Evolutionary conservation across 2,113 vertebrate genomes (phyloP).

Genomic region (Mustelus asterias): DNA sequence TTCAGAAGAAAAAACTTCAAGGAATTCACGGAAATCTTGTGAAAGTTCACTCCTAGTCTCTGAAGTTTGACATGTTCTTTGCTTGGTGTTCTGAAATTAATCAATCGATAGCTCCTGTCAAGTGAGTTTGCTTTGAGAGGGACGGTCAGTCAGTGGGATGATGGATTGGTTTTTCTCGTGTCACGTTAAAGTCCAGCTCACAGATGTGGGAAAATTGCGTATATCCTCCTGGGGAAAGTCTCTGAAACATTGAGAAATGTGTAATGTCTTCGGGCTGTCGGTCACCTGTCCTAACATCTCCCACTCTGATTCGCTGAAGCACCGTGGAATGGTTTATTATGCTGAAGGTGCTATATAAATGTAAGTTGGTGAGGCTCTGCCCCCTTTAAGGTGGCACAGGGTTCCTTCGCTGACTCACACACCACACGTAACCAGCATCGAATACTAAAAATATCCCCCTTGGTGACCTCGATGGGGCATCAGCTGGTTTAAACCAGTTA

Average conservation of each 20-base stretch:
- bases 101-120: background rate
- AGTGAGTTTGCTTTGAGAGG: background rate
- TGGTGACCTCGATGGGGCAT: background rate
- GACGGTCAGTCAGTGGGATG: background rate
- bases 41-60: background rate
- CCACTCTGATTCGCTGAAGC: background rate
- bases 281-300: background rate
- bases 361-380: background rate
- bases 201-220: background rate
- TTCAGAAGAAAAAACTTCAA: background rate
- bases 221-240: background rate
- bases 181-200: background rate
- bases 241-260: background rate
- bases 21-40: background rate
- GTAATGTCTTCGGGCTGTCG: background rate
- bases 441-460: background rate
- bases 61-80: background rate
- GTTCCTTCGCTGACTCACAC: background rate
- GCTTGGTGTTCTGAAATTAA: background rate
- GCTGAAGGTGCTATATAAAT: background rate
- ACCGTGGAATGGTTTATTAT: background rate
- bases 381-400: background rate
- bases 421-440: background rate
- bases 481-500: no score
- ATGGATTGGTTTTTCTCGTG: background rate